These are phyloP conservation scores for Adelges cooleyi DNA, from an alignment of 1,140 invertebrate species.

Conservation along the genomic window DNA sequence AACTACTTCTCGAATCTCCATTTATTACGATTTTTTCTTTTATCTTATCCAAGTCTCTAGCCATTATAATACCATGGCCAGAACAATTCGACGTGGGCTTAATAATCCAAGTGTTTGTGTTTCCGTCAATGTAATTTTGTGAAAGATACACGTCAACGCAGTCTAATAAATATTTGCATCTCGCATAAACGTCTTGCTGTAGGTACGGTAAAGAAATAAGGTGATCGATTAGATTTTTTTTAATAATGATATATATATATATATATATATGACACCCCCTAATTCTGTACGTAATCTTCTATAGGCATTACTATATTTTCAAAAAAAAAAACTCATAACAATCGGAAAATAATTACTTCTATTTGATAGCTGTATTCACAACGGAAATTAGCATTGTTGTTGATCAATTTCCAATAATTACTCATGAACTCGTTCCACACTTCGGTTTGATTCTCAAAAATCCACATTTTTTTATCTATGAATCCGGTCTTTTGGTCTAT, in stretches of 20 bases:
- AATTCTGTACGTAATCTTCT: no score
- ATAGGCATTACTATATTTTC: not conserved
- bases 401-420: not conserved
- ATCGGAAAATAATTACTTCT: no score
- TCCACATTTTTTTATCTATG: not conserved
- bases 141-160: slow-evolving; percentile 46
- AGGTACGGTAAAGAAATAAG: not conserved
- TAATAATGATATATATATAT: no score
- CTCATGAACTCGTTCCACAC: not conserved
- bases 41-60: slow-evolving; percentile 78
- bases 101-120: slow-evolving; percentile 84
- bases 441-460: not conserved
- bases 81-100: slow-evolving; percentile 89
- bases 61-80: slow-evolving; percentile 75
- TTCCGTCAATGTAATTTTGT: slow-evolving; percentile 69
- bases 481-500: not conserved
- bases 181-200: slow-evolving; percentile 13
- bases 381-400: not conserved
- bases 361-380: not conserved
- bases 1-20: slow-evolving; percentile 57
- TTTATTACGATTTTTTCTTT: slow-evolving; percentile 53
- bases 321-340: no score
- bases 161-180: slow-evolving; percentile 6
- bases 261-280: no score
- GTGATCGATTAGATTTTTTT: no score